phyloP scores from a whole-genome alignment of 2,888 invertebrate species.

The Prenolepis imparis region DNA sequence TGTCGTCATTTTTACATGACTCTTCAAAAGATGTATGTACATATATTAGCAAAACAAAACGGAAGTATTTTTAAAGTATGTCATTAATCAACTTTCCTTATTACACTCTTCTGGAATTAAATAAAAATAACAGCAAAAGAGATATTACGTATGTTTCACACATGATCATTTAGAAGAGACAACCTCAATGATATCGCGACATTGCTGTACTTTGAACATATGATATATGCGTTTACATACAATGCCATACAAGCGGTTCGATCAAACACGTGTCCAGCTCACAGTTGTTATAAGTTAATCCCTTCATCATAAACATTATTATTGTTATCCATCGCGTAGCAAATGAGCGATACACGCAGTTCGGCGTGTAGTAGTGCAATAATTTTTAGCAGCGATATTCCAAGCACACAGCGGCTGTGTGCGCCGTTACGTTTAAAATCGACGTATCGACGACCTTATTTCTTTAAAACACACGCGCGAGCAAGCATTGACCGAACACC shows the following conservation, averaged over 20 bases:
- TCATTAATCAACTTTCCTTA: background rate
- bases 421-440: constrained; percentile 72
- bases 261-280: constrained; percentile 35
- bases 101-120: background rate
- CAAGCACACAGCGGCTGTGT: constrained; percentile 37
- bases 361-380: constrained; percentile 25
- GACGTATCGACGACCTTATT: constrained; percentile 75
- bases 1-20: background rate
- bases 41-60: background rate
- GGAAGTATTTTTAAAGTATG: background rate
- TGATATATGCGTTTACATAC: constrained; percentile 18
- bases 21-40: background rate
- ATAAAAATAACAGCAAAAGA: constrained; percentile 5
- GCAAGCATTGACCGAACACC: constrained; percentile 71
- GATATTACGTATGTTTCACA: background rate
- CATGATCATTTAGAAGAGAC: background rate
- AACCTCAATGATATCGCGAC: background rate
- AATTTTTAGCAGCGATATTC: constrained; percentile 48
- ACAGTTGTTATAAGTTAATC: constrained; percentile 27
- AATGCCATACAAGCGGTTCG: constrained; percentile 3
- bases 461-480: constrained; percentile 72
- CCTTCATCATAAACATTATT: constrained; percentile 20
- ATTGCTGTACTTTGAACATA: background rate
- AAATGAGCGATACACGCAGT: background rate
- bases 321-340: constrained; percentile 35